These are phyloP conservation scores for Heliconius aoede DNA, from an alignment of 2,888 invertebrate species.

Conservation along the genomic window DNA sequence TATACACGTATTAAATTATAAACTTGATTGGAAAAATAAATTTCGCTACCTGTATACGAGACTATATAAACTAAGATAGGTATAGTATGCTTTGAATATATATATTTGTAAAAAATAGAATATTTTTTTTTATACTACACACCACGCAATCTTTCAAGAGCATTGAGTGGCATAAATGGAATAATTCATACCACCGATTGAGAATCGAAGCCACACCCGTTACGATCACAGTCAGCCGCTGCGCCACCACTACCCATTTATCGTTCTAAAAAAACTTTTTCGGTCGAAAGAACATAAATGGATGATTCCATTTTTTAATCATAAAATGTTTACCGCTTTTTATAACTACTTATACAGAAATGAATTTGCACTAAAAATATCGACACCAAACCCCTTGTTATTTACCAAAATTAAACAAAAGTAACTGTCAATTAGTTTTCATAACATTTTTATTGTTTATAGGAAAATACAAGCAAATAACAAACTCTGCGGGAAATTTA, in stretches of 20 bases:
- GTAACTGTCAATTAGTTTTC: background rate
- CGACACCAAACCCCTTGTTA: background rate
- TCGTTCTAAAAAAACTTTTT: background rate
- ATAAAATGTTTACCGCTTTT: background rate
- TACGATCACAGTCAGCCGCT: background rate
- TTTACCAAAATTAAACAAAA: background rate
- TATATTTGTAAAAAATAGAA: too few species aligned
- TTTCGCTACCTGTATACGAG: too few species aligned
- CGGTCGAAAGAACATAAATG: background rate
- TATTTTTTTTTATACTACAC: background rate
- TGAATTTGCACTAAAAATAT: conserved; percentile 8
- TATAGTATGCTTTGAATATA: too few species aligned
- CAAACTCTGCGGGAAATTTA: conserved; percentile 10
- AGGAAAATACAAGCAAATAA: conserved; percentile 4
- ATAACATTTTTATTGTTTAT: background rate
- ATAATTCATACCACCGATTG: too few species aligned
- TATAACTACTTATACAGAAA: background rate
- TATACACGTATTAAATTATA: too few species aligned
- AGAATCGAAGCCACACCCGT: background rate
- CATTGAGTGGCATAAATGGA: too few species aligned
- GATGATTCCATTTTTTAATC: background rate
- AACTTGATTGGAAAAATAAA: too few species aligned
- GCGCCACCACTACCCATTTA: background rate
- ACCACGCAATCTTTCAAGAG: too few species aligned
- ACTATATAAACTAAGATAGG: too few species aligned